A percentile compares a stretch with the other conserved stretches of the same genome.
phyloP scores from a whole-genome alignment of 2,888 invertebrate species.

The Odontocolon sp. region DNA sequence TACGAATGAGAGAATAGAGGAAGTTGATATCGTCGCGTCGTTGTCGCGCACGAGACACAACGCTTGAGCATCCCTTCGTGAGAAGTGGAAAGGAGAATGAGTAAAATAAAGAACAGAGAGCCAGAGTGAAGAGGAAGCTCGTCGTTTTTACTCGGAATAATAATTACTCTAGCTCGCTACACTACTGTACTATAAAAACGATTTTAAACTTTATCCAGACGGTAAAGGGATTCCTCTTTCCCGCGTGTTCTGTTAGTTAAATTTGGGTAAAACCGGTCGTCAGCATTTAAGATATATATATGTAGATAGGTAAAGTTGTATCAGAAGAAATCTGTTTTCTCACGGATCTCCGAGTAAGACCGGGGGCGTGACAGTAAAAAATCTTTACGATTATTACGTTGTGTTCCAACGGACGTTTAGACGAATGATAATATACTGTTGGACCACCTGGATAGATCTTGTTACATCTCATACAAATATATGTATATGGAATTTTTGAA shows the following conservation, averaged over 20 bases:
- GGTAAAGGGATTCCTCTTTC: conserved; percentile 24
- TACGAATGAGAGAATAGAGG: conserved; percentile 37
- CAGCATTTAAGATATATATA: not conserved
- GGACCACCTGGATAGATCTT: not conserved
- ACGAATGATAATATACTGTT: not conserved
- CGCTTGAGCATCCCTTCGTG: conserved; percentile 13
- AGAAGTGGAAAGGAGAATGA: conserved; percentile 34
- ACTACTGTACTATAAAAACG: conserved; percentile 3
- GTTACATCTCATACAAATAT: too few species aligned
- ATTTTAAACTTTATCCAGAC: too few species aligned
- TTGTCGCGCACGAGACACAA: conserved; percentile 21
- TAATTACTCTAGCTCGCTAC: conserved; percentile 26
- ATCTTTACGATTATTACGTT: not conserved
- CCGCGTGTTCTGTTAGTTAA: conserved; percentile 16
- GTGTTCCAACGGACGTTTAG: not conserved
- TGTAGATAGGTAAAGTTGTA: not conserved
- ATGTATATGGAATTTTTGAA: too few species aligned
- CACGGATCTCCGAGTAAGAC: conserved; percentile 28
- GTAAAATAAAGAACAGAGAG: not conserved
- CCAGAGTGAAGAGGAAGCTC: conserved; percentile 29
- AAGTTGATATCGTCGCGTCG: conserved; percentile 30
- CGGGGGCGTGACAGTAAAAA: not conserved
- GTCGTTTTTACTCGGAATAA: conserved; percentile 52
- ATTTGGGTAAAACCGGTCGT: conserved; percentile 1
- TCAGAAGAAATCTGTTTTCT: not conserved